Evolutionary conservation across 2,113 vertebrate species (phyloP).

Genomic region (Mus pahari): DNA sequence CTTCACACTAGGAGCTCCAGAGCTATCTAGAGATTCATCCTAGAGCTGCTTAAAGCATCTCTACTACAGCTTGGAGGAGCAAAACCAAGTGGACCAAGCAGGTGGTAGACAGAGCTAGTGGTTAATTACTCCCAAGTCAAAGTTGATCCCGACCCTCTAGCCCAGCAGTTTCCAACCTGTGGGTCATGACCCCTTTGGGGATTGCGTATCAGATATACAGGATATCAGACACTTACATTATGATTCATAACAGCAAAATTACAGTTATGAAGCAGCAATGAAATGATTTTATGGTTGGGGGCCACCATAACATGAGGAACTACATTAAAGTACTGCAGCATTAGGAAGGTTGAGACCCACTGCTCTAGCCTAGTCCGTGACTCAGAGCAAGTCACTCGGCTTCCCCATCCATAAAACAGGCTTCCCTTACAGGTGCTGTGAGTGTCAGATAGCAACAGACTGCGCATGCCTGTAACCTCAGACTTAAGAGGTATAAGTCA

Average conservation of each 20-base stretch:
- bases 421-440: background rate
- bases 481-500: background rate
- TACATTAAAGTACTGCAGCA: background rate
- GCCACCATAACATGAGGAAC: background rate
- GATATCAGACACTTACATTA: background rate
- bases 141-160: background rate
- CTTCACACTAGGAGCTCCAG: constrained; percentile 13
- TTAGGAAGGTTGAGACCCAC: background rate
- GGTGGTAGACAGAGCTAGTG: background rate
- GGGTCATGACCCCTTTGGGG: background rate
- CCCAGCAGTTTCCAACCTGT: background rate
- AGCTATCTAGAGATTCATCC: constrained; percentile 43
- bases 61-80: background rate
- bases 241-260: background rate
- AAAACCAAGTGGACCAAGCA: background rate
- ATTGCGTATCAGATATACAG: background rate
- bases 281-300: background rate
- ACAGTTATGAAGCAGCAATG: background rate
- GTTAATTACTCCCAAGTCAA: constrained; percentile 13
- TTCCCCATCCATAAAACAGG: background rate
- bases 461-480: background rate
- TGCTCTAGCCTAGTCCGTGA: background rate
- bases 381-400: background rate
- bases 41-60: constrained; percentile 45
- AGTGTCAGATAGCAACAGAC: background rate